Base-by-base conservation (phyloP, 2,113 vertebrate genomes). In the Apodemus speciosus region DNA sequence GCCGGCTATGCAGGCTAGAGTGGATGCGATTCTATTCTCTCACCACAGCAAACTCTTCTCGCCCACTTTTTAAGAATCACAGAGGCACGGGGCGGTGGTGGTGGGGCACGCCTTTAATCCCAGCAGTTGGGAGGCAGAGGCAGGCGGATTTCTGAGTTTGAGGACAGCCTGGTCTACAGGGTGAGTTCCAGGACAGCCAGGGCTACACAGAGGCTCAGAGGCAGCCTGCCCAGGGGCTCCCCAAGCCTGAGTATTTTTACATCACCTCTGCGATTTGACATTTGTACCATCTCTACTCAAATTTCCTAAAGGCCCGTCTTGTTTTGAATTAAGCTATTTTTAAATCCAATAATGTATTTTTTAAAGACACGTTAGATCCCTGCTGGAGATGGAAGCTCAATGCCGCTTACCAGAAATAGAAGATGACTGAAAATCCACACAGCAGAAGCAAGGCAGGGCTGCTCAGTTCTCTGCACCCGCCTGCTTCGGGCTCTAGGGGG, bases 391-490 rank as follows among this genome's bases (percentile, higher is more conserved):
- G 13, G 92, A 83, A 92, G 77, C 85, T 94, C 85, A 14, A 2
- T 80, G 53, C 76, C 72, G 18, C 60, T n/a, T 73, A 60, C 90
- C 92, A 85, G 76, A 94, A 94, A 96, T 76, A 96, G 96, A 92
- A 84, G 21, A 64, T 46, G 60, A 89, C 64, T 80, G 90, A 85
- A 84, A 90, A 94, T 88, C 91, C 89, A 81, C 40, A 73, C 11
- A 56, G 32, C 6, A 18, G 71, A 88, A 80, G 71, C 23, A 56
- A 87, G 81, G 11, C 18, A 8, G 32, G 8, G 49, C 40, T 76
- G 6, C 18, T 46, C 32, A 14, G 23, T 56, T 73, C 62, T 35
- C 30, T 4, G 8, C 15, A 30, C 69, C 43, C 10, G 30, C 15
- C 85, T 80, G 64, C 69, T 40, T 14, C 76, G 30, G 85, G 46